Conservation (phyloP, 2,113 vertebrate genomes). For the Tragelaphus scriptus region DNA sequence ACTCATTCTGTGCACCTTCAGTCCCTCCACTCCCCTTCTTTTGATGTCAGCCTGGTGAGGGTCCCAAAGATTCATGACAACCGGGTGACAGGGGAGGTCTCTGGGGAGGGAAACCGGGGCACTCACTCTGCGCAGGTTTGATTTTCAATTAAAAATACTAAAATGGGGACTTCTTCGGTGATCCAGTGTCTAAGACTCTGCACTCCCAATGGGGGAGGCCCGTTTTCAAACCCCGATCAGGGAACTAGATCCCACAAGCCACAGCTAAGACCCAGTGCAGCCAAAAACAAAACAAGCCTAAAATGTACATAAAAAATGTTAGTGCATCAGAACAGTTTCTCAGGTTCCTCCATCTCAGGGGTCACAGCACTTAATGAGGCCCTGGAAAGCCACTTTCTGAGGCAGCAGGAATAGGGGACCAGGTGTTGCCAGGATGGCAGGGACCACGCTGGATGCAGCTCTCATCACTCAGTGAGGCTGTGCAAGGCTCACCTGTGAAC, state of each 20-base stretch:
- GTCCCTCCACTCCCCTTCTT: neutral
- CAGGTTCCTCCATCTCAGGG: no score
- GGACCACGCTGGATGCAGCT: accelerated
- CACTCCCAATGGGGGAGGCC: neutral
- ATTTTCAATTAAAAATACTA: neutral
- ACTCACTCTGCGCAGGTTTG: neutral
- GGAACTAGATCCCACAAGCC: neutral
- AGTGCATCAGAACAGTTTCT: neutral
- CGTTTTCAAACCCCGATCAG: accelerated
- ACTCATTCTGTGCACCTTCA: neutral
- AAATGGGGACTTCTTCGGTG: neutral
- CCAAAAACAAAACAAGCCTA: neutral
- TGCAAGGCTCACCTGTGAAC: neutral
- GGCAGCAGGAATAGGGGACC: neutral
- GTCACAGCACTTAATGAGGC: neutral
- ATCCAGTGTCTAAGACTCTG: neutral
- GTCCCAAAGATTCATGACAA: neutral
- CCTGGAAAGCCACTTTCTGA: neutral
- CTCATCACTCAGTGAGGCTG: accelerated
- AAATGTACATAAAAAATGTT: neutral
- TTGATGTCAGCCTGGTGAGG: neutral
- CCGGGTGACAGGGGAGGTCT: neutral
- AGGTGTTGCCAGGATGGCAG: accelerated
- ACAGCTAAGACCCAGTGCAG: neutral
- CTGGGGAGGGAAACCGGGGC: accelerated